Evolutionary conservation across 37 sponge, comb jelly and placozoan genomes (phyloP).

Genomic region (Cliona cf. orientalis): DNA sequence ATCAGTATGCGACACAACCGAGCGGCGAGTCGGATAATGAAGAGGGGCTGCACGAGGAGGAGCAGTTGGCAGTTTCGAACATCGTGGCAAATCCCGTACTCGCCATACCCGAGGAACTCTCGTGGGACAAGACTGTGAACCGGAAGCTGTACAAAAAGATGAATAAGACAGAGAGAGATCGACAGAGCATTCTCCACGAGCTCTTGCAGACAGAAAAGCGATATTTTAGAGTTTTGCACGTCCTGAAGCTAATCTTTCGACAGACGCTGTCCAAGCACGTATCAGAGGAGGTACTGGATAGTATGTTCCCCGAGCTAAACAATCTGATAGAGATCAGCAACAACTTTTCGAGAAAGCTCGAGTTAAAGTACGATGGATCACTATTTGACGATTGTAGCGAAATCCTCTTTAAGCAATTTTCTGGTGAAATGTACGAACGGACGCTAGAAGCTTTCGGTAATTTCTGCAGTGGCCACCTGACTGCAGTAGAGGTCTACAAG

Average conservation of each 20-base stretch:
- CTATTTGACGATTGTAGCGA: constrained; percentile 60
- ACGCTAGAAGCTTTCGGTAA: constrained; percentile 47
- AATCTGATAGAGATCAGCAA: constrained; percentile 59
- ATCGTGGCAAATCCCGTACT: constrained; percentile 38
- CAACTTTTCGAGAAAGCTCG: constrained; percentile 37
- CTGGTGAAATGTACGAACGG: constrained; percentile 41
- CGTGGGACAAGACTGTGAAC: constrained; percentile 65
- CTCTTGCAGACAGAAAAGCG: constrained; percentile 63
- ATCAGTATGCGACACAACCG: neutral
- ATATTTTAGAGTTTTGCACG: constrained; percentile 44
- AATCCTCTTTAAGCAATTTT: constrained; percentile 62
- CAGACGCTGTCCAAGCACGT: constrained; percentile 21
- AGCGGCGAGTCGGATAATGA: constrained; percentile 38
- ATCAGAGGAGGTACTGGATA: constrained; percentile 32
- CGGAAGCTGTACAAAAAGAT: constrained; percentile 42
- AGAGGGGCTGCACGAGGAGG: neutral
- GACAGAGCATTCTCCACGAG: constrained; percentile 77
- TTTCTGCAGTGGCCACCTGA: constrained; percentile 61
- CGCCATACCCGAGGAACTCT: constrained; percentile 22
- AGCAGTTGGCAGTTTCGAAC: neutral
- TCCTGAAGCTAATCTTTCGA: constrained; percentile 61
- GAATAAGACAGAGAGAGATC: constrained; percentile 61
- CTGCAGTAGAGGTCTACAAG: constrained; percentile 64
- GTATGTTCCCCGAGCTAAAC: constrained; percentile 73
- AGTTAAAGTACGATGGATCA: constrained; percentile 8